These are phyloP conservation scores for Chrysomela aeneicollis DNA, from an alignment of 2,888 invertebrate species.

Conservation along the genomic window DNA sequence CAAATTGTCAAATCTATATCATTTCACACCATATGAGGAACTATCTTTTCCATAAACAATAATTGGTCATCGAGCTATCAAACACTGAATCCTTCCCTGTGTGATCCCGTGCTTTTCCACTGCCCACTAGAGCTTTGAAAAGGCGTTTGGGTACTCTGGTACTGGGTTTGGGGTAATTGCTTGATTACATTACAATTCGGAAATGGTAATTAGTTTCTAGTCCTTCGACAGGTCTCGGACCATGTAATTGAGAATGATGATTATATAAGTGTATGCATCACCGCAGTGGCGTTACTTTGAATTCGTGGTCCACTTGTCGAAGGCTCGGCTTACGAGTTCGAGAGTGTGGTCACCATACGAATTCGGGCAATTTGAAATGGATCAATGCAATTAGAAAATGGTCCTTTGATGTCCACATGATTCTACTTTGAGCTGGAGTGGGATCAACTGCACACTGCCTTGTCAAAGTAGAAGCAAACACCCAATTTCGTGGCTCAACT, in stretches of 20 bases:
- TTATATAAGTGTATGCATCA: conserved; percentile 31
- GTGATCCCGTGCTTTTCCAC: conserved; percentile 21
- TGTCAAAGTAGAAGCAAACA: too few relatives aligned
- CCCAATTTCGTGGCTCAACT: too few relatives aligned
- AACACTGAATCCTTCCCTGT: conserved; percentile 16
- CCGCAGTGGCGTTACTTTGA: conserved; percentile 19
- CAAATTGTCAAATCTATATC: too few relatives aligned
- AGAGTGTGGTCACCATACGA: too few relatives aligned
- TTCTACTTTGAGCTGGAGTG: too few relatives aligned
- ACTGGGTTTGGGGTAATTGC: conserved; percentile 43
- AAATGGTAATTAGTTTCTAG: conserved; percentile 47
- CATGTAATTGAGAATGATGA: conserved; percentile 45
- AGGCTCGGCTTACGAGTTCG: too few relatives aligned
- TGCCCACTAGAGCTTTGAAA: conserved; percentile 29
- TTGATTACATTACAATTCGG: conserved; percentile 51
- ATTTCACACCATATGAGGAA: too few relatives aligned
- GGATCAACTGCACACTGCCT: too few relatives aligned
- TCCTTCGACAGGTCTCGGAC: conserved; percentile 43
- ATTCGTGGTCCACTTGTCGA: neutral
- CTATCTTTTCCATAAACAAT: too few relatives aligned
- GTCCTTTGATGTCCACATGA: too few relatives aligned
- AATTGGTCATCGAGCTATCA: neutral
- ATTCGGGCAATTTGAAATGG: too few relatives aligned
- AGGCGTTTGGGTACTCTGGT: conserved; percentile 37
- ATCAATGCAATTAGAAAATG: too few relatives aligned